A percentile compares a stretch with the other conserved stretches of the same genome.
These are phyloP conservation scores for Platysternon megacephalum DNA, from an alignment of 2,113 vertebrate species.

Conservation along the genomic window DNA sequence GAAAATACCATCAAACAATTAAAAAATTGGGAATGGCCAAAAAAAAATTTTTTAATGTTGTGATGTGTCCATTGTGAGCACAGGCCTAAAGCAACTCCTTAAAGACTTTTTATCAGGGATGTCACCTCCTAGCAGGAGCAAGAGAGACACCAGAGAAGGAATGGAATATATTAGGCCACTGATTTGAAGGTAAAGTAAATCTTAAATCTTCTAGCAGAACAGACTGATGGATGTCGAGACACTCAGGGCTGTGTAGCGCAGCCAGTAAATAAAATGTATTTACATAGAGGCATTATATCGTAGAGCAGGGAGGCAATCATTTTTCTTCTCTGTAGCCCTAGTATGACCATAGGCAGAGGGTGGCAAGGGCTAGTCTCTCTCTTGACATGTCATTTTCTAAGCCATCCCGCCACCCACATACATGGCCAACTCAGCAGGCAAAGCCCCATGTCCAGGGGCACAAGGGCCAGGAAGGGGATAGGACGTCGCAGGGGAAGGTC, in stretches of 20 bases:
- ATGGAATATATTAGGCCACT: conserved; percentile 37
- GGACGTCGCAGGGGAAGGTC: too few relatives aligned
- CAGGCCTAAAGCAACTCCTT: background rate
- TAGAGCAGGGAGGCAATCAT: too few relatives aligned
- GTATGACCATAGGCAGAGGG: background rate
- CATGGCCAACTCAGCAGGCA: too few relatives aligned
- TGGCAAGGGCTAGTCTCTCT: too few relatives aligned
- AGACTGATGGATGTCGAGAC: background rate
- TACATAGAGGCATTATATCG: background rate
- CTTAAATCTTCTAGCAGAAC: background rate
- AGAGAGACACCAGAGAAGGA: background rate
- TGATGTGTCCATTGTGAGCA: background rate
- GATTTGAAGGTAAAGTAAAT: conserved; percentile 1
- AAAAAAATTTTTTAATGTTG: background rate
- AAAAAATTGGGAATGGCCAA: background rate
- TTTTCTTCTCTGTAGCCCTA: too few relatives aligned
- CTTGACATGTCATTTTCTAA: too few relatives aligned
- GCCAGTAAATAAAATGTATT: conserved; percentile 27
- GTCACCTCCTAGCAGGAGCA: background rate
- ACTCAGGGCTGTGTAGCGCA: background rate
- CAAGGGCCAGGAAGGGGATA: too few relatives aligned
- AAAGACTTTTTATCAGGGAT: background rate
- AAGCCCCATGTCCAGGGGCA: too few relatives aligned
- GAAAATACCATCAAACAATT: background rate
- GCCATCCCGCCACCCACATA: too few relatives aligned